Percentiles rank a stretch among this genome's conserved stretches.
These are phyloP conservation scores for Rhinichthys osculus DNA, from an alignment of 2,797 vertebrate genomes.

Conservation along the genomic window DNA sequence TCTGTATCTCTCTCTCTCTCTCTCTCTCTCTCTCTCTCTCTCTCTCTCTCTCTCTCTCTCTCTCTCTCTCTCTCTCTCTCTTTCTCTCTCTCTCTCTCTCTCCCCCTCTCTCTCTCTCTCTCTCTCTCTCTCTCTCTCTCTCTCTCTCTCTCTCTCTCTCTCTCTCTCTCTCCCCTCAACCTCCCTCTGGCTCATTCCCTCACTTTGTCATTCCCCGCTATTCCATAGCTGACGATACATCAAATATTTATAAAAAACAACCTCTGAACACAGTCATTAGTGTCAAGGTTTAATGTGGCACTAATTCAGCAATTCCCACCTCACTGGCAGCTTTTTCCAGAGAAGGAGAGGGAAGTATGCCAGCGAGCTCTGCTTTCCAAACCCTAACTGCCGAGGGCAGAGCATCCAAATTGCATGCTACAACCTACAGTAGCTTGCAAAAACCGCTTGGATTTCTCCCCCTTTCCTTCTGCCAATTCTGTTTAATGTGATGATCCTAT, in stretches of 20 bases:
- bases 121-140: background rate
- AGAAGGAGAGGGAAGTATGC: constrained; percentile 60
- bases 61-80: background rate
- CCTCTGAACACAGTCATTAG: constrained; percentile 81
- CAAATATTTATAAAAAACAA: constrained; percentile 88
- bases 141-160: background rate
- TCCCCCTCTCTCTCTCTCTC: background rate
- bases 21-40: background rate
- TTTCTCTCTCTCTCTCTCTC: background rate
- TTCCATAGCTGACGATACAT: constrained; percentile 81
- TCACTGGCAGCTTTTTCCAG: constrained; percentile 63
- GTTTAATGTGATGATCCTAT: constrained; percentile 39
- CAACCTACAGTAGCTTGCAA: background rate
- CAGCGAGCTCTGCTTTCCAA: constrained; percentile 29
- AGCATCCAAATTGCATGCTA: background rate
- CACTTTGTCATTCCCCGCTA: constrained; percentile 62
- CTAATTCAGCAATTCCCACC: constrained; percentile 69
- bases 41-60: background rate
- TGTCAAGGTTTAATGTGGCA: constrained; percentile 72
- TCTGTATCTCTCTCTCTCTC: background rate
- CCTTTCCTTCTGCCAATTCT: constrained; percentile 10
- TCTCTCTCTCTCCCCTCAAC: background rate
- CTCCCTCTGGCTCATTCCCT: constrained; percentile 19
- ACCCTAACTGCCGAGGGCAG: background rate
- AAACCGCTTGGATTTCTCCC: background rate